Base-by-base conservation (phyloP, 2,113 vertebrate species). In the Hyla sarda region DNA sequence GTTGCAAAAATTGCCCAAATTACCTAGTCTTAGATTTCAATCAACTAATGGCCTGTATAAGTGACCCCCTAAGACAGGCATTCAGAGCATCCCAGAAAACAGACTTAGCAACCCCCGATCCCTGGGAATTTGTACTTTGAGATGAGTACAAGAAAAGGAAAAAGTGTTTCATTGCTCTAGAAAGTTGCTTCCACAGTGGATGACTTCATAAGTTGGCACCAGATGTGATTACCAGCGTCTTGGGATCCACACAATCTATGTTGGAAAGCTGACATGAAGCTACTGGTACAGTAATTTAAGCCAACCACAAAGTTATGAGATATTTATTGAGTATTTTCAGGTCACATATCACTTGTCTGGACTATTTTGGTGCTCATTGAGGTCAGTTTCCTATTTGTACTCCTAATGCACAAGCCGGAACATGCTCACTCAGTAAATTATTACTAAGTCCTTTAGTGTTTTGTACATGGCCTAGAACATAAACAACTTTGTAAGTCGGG, bases 171-270 rank as follows among this genome's bases (percentile, higher is more conserved):
- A 0, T 71, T 83, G 2, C 83, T 80, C 72, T 9, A 78, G 87
- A 84, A 88, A 89, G 89, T 30, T 52, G 12, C 77, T 30, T 25
- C 21, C 23, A 90, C 83, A 90, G 87, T 88, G 86, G 82, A 71
- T 92, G 91, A 92, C 89, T 58, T 90, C 74, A 91, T 92, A 75
- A 86, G 76, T 87, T 93, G 91, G 92, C 90, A 88, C 1, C 1
- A 52, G 50, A 6, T 0, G 0, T 8, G 8, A 54, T 60, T 88
- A 89, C 74, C 1, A 16, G 30, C 62, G 48, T 11, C 88, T 10
- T 54, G 88, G 86, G 90, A 90, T 80, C 90, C 86, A 3, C 0
- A 87, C 79, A 82, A 71, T 11, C 0, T 1, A 23, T 90, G 87
- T 88, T 48, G 75, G 76, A 88, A 87, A 84, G 1, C 82, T 91